Evolutionary conservation across 2,888 invertebrate genomes (phyloP).

Genomic region (Agrotis segetum): DNA sequence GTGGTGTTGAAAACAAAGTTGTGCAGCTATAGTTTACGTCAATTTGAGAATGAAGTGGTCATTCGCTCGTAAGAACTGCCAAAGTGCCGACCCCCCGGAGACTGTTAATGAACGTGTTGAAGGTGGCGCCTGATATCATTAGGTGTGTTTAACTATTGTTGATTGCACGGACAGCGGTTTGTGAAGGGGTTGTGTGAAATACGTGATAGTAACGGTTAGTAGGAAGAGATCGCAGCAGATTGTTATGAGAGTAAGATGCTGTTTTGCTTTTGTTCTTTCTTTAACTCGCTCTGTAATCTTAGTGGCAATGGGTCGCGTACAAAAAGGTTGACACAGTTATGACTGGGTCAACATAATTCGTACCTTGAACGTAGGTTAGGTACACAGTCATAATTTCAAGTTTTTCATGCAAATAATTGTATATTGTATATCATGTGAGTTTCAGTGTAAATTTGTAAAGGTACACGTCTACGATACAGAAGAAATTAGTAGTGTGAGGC

Average conservation of each 20-base stretch:
- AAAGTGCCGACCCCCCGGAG: constrained; percentile 30
- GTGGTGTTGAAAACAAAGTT: background rate
- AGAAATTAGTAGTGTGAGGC: too few species aligned
- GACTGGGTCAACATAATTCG: too few species aligned
- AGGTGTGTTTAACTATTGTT: constrained; percentile 20
- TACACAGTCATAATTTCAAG: too few species aligned
- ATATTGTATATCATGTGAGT: too few species aligned
- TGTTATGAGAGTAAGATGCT: background rate
- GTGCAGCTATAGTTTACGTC: constrained; percentile 20
- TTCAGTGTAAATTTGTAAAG: too few species aligned
- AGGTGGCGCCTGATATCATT: constrained; percentile 7
- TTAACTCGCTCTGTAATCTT: too few species aligned
- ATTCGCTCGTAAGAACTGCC: constrained; percentile 18
- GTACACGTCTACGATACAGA: too few species aligned
- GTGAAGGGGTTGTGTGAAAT: constrained; percentile 3
- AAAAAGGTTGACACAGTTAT: too few species aligned
- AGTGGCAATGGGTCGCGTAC: background rate
- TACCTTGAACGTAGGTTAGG: too few species aligned
- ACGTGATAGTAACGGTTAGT: background rate
- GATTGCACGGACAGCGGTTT: constrained; percentile 5
- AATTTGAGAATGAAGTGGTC: constrained; percentile 8
- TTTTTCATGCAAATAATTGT: too few species aligned
- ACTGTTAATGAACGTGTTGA: constrained; percentile 42
- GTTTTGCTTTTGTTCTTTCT: background rate
- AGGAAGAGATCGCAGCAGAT: too few species aligned